Base-by-base conservation (phyloP, 2,888 invertebrate genomes). In the Ophonus ardosiacus region DNA sequence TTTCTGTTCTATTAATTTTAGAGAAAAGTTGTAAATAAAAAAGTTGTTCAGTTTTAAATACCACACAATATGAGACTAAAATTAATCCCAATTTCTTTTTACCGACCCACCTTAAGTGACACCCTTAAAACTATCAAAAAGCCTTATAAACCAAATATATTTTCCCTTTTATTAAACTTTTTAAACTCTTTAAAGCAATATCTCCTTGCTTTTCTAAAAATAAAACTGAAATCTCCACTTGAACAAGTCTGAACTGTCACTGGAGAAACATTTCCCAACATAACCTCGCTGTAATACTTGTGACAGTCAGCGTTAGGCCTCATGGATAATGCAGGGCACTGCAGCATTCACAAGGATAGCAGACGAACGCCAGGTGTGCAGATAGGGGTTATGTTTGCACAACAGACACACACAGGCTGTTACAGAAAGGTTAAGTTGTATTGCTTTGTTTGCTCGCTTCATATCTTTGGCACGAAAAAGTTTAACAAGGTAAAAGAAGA, bases 321-420 rank as follows among this genome's bases (percentile, higher is more conserved):
- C 24, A 63, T 63, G 21, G 21, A 63, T 63, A 63, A 63, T 63
- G 63, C 63, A 63, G 24, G 21, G 24, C 63, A 13, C 18, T 63
- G 63, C 63, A 63, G 21, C 63, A 63, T 63, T 63, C 21, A 59
- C 59, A 51, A 13, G 43, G 43, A 8, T 13, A 51, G 13, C 10
- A 51, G 8, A 8, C 43, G 13, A 10, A 51, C 43, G 43, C 43
- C 43, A 51, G 43, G 43, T 51, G 43, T 13, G 43, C 43, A 13
- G 10, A 51, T 8, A 51, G 8, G 10, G 43, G 43, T 51, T 13
- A 51, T 51, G 43, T 51, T 51, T 51, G 43, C 43, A 51, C 43
- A 51, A 51, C 43, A 51, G 10, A 31, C 2, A 31, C 31, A 31
- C 31, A 31, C 31, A 31, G 31, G 31, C 31, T 31, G 31, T 31